Evolutionary conservation across 2,888 invertebrate genomes (phyloP).

Genomic region (Meiosimyza decipiens): DNA sequence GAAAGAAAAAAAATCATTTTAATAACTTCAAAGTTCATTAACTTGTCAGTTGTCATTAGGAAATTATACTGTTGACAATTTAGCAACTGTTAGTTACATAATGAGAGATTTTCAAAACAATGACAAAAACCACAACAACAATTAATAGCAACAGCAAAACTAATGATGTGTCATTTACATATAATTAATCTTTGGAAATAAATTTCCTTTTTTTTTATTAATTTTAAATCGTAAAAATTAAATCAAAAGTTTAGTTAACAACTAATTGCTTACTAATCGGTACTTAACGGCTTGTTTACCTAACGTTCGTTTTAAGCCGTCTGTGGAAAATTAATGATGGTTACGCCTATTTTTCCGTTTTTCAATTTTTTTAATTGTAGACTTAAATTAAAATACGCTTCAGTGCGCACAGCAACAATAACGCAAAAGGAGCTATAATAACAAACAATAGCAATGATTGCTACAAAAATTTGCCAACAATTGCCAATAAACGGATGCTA

Average conservation of each 20-base stretch:
- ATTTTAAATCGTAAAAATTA: too few species aligned
- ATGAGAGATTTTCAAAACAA: too few species aligned
- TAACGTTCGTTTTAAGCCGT: background rate
- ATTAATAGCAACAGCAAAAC: background rate
- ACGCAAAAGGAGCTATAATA: constrained; percentile 7
- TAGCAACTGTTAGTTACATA: background rate
- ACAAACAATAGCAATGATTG: background rate
- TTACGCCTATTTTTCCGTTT: constrained; percentile 7
- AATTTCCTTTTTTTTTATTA: too few species aligned
- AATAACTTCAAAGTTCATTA: too few species aligned
- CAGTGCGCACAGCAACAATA: constrained; percentile 10
- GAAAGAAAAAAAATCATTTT: too few species aligned
- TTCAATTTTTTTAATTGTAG: background rate
- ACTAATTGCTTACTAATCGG: background rate
- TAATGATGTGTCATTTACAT: background rate
- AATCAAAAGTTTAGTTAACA: constrained; percentile 1
- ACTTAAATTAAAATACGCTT: constrained; percentile 15
- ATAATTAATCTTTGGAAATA: constrained; percentile 17
- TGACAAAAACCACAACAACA: background rate
- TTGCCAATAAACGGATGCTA: constrained; percentile 29
- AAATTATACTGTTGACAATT: constrained; percentile 4
- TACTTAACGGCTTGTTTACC: background rate
- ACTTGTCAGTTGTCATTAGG: background rate
- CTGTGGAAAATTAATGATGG: background rate
- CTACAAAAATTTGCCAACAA: background rate